Evolutionary conservation across 2,888 invertebrate species (phyloP).

Genomic region (Didymodactylos carnosus): DNA sequence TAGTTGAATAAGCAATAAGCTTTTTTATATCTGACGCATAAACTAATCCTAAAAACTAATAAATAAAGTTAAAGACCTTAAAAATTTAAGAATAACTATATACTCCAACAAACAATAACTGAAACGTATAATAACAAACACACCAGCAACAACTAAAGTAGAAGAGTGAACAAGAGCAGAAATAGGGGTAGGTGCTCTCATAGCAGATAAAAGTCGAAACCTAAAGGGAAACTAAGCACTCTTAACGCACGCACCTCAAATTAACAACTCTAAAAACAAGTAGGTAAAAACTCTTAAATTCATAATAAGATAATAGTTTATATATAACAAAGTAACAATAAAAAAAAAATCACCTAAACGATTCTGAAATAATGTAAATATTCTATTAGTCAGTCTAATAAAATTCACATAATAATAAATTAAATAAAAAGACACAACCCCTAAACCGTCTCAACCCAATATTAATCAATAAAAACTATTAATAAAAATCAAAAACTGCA

Average conservation of each 20-base stretch:
- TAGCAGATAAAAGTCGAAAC: not conserved
- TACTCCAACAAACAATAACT: not conserved
- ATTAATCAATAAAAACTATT: not conserved
- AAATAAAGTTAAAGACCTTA: not conserved
- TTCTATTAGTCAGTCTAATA: not conserved
- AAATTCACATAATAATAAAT: not conserved
- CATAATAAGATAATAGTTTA: not conserved
- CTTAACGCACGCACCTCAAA: not conserved
- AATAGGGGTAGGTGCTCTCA: not conserved
- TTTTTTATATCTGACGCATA: not conserved
- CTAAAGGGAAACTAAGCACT: not conserved
- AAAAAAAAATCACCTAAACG: not conserved
- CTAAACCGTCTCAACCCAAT: not conserved
- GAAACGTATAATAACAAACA: not conserved
- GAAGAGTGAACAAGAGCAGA: not conserved
- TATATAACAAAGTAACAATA: not conserved
- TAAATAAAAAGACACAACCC: not conserved
- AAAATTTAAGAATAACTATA: not conserved
- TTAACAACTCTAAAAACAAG: not conserved
- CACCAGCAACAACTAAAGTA: not conserved
- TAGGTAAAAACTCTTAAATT: not conserved
- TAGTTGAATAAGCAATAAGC: not conserved
- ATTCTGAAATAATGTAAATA: not conserved
- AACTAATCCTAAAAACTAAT: not conserved
- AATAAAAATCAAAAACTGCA: not conserved